phyloP scores from a whole-genome alignment of 2,888 invertebrate genomes.

The Salticus scenicus region DNA sequence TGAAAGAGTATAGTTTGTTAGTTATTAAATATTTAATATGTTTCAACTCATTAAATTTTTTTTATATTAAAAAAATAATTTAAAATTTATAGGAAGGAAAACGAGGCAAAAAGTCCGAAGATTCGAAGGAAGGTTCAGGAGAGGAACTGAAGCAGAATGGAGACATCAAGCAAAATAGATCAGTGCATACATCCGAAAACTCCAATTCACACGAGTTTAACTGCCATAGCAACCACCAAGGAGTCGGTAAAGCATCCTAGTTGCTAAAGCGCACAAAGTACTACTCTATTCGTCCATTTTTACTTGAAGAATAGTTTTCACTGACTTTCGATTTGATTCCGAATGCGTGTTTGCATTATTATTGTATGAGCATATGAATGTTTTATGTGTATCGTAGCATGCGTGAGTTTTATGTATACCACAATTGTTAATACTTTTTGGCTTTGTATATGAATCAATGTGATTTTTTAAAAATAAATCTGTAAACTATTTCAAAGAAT shows the following conservation, averaged over 20 bases:
- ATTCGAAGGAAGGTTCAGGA: neutral
- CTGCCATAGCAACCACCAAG: constrained; percentile 3
- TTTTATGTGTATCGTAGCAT: too few relatives aligned
- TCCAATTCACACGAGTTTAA: neutral
- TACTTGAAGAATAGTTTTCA: neutral
- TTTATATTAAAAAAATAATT: too few relatives aligned
- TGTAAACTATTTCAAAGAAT: neutral
- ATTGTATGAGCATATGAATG: constrained; percentile 21
- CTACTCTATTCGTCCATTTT: neutral
- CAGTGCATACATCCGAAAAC: neutral
- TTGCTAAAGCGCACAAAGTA: neutral
- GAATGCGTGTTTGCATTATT: neutral
- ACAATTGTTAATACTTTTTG: constrained; percentile 30
- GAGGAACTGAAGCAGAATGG: constrained; percentile 27
- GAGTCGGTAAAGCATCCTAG: neutral
- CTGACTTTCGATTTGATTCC: neutral
- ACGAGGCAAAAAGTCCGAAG: neutral
- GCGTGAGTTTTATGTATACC: constrained; percentile 1
- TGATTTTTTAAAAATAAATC: constrained; percentile 40
- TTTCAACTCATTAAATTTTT: too few relatives aligned
- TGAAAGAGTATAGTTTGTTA: too few relatives aligned
- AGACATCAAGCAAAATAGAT: neutral
- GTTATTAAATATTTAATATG: too few relatives aligned
- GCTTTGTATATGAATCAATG: constrained; percentile 45
- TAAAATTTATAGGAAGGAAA: neutral